Conservation (phyloP, 2,797 vertebrate genomes). For the Gobio occitaniae region DNA sequence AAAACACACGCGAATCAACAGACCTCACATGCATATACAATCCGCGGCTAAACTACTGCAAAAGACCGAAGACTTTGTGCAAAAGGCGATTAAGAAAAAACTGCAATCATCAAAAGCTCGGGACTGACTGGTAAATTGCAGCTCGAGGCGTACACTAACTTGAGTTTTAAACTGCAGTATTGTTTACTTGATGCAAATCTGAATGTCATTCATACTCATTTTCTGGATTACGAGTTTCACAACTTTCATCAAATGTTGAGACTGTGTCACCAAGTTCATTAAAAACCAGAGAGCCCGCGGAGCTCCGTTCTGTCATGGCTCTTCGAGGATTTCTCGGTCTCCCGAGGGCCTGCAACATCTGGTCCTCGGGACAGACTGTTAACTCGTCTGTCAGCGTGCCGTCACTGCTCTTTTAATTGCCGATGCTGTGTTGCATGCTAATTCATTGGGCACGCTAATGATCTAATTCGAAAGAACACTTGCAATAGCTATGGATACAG, state of each 20-base stretch:
- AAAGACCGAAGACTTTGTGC: neutral
- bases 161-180: constrained; percentile 1
- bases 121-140: neutral
- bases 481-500: neutral
- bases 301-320: constrained; percentile 28
- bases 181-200: neutral
- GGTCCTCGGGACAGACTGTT: constrained; percentile 72
- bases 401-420: constrained; percentile 44
- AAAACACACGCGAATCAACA: constrained; percentile 55
- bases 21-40: constrained; percentile 21
- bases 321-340: constrained; percentile 62
- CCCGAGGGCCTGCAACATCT: constrained; percentile 73
- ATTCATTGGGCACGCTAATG: constrained; percentile 56
- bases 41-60: constrained; percentile 15
- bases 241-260: constrained; percentile 36
- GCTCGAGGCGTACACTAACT: neutral
- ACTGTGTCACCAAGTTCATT: constrained; percentile 48
- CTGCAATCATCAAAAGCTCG: neutral
- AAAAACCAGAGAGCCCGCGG: constrained; percentile 34
- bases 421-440: constrained; percentile 68
- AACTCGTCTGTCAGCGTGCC: constrained; percentile 68
- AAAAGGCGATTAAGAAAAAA: neutral
- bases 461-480: neutral
- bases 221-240: constrained; percentile 10
- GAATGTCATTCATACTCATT: neutral